A percentile compares a stretch with the other conserved stretches of the same genome.
Evolutionary conservation across 1,140 invertebrate species (phyloP).

Genomic region (Ceratosolen fusciceps): DNA sequence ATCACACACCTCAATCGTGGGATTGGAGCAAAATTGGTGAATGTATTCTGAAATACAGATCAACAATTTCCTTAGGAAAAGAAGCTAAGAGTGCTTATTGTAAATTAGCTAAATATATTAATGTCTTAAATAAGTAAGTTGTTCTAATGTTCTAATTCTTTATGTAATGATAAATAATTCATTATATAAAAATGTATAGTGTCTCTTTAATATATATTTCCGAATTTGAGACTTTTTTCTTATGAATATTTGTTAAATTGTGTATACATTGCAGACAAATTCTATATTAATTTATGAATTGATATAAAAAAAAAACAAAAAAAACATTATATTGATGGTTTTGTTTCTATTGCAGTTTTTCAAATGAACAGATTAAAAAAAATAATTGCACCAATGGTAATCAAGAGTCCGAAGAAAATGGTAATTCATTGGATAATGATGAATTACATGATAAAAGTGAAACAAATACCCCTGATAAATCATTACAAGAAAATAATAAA

Average conservation of each 20-base stretch:
- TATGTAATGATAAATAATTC: no score
- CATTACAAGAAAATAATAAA: constrained; percentile 52
- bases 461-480: constrained; percentile 30
- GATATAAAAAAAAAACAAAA: no score
- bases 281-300: no score
- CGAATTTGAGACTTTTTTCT: no score
- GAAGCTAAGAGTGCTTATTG: constrained; percentile 70
- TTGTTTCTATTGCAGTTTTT: neutral
- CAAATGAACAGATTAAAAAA: constrained; percentile 27
- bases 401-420: constrained; percentile 37
- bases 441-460: constrained; percentile 18
- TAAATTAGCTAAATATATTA: constrained; percentile 66
- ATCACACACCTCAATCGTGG: constrained; percentile 63
- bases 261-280: no score
- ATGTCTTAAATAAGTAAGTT: constrained; percentile 59
- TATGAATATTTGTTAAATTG: no score
- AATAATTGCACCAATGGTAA: constrained; percentile 47
- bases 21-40: constrained; percentile 67
- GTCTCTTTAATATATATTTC: no score
- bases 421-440: constrained; percentile 43
- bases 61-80: constrained; percentile 61
- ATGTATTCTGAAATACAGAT: constrained; percentile 61
- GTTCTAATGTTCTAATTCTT: no score
- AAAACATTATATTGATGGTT: no score
- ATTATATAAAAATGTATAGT: no score